Base-by-base conservation (phyloP, 2,113 vertebrate species). In the Thalassoma bifasciatum region DNA sequence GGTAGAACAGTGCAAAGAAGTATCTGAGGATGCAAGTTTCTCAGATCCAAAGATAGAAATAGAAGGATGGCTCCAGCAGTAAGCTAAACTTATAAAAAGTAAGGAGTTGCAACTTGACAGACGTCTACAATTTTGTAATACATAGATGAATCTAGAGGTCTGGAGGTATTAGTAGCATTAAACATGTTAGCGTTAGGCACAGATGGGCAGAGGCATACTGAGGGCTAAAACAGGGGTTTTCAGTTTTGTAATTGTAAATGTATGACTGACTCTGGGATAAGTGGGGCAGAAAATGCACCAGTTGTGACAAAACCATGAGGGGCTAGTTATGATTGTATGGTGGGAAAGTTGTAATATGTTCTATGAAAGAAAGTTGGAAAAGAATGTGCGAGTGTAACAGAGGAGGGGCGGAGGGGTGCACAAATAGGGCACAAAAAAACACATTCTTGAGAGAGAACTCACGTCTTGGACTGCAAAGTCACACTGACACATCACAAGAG, bases 401-500 rank as follows among this genome's bases (percentile, higher is more conserved):
- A 75, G 73, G 84, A 85, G 83, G 83, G 79, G 83, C n/a, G 60
- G 82, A 52, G 85, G 86, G 72, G 51, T 54, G 72, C 83, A 86
- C 75, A 76, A 68, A 85, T 54, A 66, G 86, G 84, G 83, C 80
- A 88, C 81, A 77, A 81, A 79, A 38, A 47, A 68, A 88, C 90
- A 93, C 93, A 95, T 94, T 95, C 93, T 93, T 95, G 84, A 21
- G 83, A 62, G 86, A 88, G 92, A 93, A 92, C 88, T 94, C 94
- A 94, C 85, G 79, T 86, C 89, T 93, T 94, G 93, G 93, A 93
- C 90, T 82, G 75, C 69, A 87, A 90, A 92, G 83, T 88, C 64
- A 44, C 73, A 81, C 81, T 92, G 91, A 94, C 91, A 92, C 87
- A 92, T 87, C 80, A 82, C 64, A 36, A 84, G 82, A 90, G 87